phyloP scores from a whole-genome alignment of 2,113 vertebrate genomes.

The Columbina picui region DNA sequence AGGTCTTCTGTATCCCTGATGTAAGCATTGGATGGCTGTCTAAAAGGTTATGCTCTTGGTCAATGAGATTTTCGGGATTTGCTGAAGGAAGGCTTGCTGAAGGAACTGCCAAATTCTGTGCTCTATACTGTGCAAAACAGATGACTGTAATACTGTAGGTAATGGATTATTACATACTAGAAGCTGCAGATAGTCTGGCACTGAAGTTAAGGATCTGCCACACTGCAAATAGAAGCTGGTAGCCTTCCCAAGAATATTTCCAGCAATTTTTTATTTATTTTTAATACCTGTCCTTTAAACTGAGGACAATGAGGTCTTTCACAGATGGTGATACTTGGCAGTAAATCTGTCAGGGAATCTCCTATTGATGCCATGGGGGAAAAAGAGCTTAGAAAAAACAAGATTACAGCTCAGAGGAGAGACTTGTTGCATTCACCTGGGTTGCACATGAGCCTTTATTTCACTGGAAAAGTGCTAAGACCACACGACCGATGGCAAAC shows the following conservation, averaged over 20 bases:
- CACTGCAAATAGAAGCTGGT: not conserved
- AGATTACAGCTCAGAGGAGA: not conserved
- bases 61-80: not conserved
- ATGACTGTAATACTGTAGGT: not conserved
- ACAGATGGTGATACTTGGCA: not conserved
- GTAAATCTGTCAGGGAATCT: not conserved
- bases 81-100: not conserved
- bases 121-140: not conserved
- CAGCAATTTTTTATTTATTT: not conserved
- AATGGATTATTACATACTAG: not conserved
- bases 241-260: not conserved
- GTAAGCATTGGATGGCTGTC: not conserved
- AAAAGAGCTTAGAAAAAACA: not conserved
- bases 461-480: not conserved
- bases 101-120: not conserved
- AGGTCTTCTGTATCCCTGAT: not conserved
- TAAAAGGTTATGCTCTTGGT: not conserved
- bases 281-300: not conserved
- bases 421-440: not conserved
- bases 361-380: not conserved
- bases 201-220: not conserved
- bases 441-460: not conserved
- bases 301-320: not conserved
- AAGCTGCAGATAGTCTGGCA: not conserved
- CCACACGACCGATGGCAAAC: rapidly evolving